phyloP scores from a whole-genome alignment of 2,888 invertebrate species.

The Lutraria lutraria region DNA sequence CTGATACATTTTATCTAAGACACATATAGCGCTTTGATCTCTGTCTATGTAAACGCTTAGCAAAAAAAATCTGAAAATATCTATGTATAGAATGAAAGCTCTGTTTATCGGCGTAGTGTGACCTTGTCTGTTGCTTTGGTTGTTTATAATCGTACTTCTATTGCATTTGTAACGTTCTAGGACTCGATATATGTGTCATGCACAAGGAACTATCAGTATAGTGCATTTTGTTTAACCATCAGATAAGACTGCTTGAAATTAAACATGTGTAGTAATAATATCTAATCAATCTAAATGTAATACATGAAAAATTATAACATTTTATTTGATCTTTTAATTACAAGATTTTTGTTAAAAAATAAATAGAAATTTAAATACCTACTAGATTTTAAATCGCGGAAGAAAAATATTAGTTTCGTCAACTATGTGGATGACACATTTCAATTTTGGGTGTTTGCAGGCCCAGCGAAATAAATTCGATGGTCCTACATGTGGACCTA shows the following conservation, averaged over 20 bases:
- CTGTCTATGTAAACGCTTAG: constrained; percentile 7
- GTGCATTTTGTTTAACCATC: constrained; percentile 39
- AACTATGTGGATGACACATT: constrained; percentile 13
- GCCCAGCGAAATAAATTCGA: constrained; percentile 84
- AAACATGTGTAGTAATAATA: constrained; percentile 1
- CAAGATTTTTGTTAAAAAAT: neutral
- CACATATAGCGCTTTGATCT: constrained; percentile 12
- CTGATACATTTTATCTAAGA: neutral
- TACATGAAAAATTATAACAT: too few relatives aligned
- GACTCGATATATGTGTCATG: constrained; percentile 27
- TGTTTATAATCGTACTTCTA: constrained; percentile 28
- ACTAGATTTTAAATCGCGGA: neutral
- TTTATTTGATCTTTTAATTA: neutral
- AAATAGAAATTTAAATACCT: neutral
- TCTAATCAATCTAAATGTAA: neutral
- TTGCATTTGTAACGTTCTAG: constrained; percentile 36
- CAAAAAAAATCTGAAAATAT: neutral
- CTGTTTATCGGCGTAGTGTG: constrained; percentile 58
- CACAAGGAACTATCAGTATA: constrained; percentile 31
- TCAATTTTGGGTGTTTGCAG: constrained; percentile 73
- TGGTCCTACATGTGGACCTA: constrained; percentile 84
- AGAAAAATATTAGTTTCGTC: neutral
- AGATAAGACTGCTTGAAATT: constrained; percentile 8
- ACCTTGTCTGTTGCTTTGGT: constrained; percentile 41
- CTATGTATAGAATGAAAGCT: constrained; percentile 50